Percentiles rank a stretch among this genome's conserved stretches.
Evolutionary conservation across 2,113 vertebrate species (phyloP).

Genomic region (Takifugu bimaculatus): DNA sequence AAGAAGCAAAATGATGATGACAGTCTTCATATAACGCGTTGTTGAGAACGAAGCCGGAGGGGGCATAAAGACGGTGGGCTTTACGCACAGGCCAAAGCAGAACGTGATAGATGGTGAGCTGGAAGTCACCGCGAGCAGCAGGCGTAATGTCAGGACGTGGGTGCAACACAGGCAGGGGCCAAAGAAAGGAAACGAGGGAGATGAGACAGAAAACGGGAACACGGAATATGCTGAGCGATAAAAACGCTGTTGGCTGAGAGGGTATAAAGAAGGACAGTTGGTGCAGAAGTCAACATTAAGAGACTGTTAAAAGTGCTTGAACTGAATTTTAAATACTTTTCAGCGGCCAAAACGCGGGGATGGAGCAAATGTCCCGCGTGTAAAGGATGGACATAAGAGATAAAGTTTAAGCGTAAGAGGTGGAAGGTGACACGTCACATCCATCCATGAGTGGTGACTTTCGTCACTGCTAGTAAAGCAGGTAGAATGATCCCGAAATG

Average conservation of each 20-base stretch:
- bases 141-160: slow-evolving; percentile 38
- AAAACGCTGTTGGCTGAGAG: background rate
- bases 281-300: background rate
- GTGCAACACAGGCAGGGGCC: slow-evolving; percentile 21
- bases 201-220: slow-evolving; percentile 1
- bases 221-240: background rate
- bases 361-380: slow-evolving; percentile 1
- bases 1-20: slow-evolving; percentile 36
- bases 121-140: slow-evolving; percentile 17
- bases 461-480: slow-evolving; percentile 16
- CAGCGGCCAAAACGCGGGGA: background rate
- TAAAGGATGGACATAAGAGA: background rate
- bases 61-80: background rate
- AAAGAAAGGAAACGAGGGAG: slow-evolving; percentile 8
- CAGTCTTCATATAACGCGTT: slow-evolving; percentile 12
- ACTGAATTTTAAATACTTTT: too few species aligned
- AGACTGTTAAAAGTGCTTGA: too few species aligned
- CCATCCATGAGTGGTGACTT: background rate
- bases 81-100: slow-evolving; percentile 4
- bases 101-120: slow-evolving; percentile 15
- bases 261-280: background rate
- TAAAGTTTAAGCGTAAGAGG: background rate
- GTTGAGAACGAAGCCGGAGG: slow-evolving; percentile 26
- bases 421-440: background rate
- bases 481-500: slow-evolving; percentile 5